Conservation (phyloP, 23 tunicate genomes). For the Pegea sp. region DNA sequence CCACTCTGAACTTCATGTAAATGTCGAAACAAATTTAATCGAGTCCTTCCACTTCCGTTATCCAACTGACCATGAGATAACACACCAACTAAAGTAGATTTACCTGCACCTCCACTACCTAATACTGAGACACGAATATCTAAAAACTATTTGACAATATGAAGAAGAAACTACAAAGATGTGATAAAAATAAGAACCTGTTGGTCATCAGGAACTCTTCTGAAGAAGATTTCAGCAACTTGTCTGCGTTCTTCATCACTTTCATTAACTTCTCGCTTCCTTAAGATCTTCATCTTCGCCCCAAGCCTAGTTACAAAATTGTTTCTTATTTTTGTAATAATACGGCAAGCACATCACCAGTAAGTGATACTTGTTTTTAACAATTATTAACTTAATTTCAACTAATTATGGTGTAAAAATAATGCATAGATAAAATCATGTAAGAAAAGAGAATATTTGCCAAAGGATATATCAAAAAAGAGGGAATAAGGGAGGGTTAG, state of each 20-base stretch:
- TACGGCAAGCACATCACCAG: no score
- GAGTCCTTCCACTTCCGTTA: conserved; percentile 84
- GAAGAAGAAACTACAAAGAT: background rate
- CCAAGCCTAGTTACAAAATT: no score
- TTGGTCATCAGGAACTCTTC: conserved; percentile 76
- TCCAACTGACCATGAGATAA: conserved; percentile 75
- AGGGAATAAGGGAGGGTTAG: no score
- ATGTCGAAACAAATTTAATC: conserved; percentile 82
- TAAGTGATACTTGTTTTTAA: no score
- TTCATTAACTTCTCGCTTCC: conserved; percentile 47
- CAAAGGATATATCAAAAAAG: no score
- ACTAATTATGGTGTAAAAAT: no score
- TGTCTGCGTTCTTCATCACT: conserved; percentile 34
- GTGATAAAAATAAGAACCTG: conserved; percentile 22
- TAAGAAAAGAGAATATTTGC: no score
- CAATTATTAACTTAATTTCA: no score
- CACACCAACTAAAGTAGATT: conserved; percentile 94
- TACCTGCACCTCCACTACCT: conserved; percentile 97
- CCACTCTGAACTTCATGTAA: conserved; percentile 96
- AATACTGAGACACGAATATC: conserved; percentile 74
- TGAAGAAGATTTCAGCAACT: conserved; percentile 60
- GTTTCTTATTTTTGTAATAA: no score
- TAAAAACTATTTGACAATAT: conserved; percentile 25
- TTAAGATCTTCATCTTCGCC: conserved; percentile 58
- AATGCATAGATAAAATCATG: no score